Conservation (phyloP, 2,797 vertebrate genomes). For the Hozukius guyotensis region DNA sequence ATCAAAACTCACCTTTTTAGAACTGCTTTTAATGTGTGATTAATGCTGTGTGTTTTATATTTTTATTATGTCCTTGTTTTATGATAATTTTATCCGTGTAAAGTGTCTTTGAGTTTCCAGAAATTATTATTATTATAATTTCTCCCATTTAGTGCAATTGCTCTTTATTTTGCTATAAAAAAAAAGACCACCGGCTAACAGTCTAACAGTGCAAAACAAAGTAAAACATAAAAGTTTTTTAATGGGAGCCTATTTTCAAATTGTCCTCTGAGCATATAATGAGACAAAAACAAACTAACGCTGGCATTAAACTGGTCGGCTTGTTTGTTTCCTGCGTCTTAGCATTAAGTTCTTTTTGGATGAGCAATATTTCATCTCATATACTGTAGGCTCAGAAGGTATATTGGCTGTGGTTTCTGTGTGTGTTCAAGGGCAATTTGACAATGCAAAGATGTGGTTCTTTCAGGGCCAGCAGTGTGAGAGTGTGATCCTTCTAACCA, state of each 20-base stretch:
- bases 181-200: background rate
- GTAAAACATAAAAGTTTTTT: background rate
- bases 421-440: background rate
- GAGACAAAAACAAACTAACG: background rate
- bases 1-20: too few species aligned
- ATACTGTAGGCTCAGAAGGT: background rate
- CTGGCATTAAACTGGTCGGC: background rate
- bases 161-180: background rate
- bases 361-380: background rate
- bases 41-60: too few species aligned
- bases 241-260: background rate
- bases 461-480: background rate
- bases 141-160: background rate
- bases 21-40: too few species aligned
- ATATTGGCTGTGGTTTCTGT: background rate
- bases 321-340: background rate
- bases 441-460: background rate
- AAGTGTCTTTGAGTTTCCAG: too few species aligned
- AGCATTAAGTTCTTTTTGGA: background rate
- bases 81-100: too few species aligned
- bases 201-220: background rate
- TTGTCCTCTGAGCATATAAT: background rate
- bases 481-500: conserved; percentile 8
- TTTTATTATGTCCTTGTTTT: too few species aligned
- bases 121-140: too few species aligned